These are phyloP conservation scores for Psephotus haematonotus DNA, from an alignment of 2,113 vertebrate species.

Conservation along the genomic window DNA sequence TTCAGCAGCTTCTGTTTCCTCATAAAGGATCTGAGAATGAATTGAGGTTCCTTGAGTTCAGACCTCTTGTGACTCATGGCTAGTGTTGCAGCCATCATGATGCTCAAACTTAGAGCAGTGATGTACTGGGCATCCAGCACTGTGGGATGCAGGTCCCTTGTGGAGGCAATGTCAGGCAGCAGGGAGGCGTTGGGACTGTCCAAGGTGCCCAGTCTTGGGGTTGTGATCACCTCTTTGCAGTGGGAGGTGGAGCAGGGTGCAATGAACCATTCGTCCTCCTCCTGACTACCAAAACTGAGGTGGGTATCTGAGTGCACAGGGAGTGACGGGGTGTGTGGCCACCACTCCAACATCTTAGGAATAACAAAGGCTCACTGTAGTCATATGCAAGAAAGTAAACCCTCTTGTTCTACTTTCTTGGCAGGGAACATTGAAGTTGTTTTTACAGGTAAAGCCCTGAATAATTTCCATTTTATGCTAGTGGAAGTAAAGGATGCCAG, in stretches of 20 bases:
- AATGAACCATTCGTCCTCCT: accelerated
- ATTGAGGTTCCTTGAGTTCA: not conserved
- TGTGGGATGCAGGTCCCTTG: accelerated
- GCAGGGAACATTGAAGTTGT: not conserved
- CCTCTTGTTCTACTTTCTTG: not conserved
- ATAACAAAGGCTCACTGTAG: not conserved
- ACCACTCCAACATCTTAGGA: not conserved
- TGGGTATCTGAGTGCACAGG: accelerated
- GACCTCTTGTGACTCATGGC: accelerated
- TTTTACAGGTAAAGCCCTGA: not conserved
- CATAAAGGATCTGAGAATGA: not conserved
- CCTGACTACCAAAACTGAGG: not conserved
- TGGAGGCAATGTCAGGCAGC: accelerated
- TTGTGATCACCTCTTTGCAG: not conserved
- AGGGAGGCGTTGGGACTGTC: not conserved
- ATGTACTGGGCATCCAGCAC: accelerated
- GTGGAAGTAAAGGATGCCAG: not conserved
- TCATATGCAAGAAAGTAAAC: not conserved
- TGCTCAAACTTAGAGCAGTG: not conserved
- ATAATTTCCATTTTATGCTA: not conserved
- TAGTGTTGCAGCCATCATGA: accelerated
- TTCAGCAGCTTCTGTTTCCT: not conserved
- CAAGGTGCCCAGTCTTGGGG: not conserved
- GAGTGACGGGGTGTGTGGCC: accelerated
- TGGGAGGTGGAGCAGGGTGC: accelerated